phyloP scores from a whole-genome alignment of 2,888 invertebrate genomes.

The Athetis lepigone region DNA sequence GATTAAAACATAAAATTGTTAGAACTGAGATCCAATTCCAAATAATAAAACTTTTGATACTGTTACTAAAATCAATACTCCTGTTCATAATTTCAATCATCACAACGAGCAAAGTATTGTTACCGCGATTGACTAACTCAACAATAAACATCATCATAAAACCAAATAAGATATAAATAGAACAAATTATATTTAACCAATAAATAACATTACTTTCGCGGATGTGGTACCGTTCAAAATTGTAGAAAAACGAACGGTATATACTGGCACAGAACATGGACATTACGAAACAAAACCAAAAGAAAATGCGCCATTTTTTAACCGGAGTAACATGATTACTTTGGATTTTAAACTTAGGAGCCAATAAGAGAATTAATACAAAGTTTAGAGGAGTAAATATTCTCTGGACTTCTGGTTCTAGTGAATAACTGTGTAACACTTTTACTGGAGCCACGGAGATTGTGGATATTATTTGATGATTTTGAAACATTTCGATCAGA shows the following conservation, averaged over 20 bases:
- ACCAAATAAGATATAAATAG: background rate
- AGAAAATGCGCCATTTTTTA: background rate
- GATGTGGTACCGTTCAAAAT: background rate
- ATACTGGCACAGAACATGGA: background rate
- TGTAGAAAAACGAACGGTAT: background rate
- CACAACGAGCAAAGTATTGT: background rate
- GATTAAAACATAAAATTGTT: background rate
- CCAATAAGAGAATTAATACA: background rate
- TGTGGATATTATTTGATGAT: background rate
- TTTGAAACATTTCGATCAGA: slow-evolving; percentile 1
- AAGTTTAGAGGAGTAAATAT: slow-evolving; percentile 22
- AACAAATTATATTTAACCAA: background rate
- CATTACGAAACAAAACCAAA: background rate
- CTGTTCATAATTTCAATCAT: background rate
- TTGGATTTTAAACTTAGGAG: slow-evolving; percentile 19
- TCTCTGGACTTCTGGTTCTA: slow-evolving; percentile 18
- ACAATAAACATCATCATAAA: background rate
- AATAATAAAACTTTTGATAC: slow-evolving; percentile 7
- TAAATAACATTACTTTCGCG: background rate
- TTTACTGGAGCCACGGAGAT: background rate
- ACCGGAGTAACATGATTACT: slow-evolving; percentile 7
- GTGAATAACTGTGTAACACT: background rate
- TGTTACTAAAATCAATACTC: slow-evolving; percentile 5
- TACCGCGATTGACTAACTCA: background rate
- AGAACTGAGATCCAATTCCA: slow-evolving; percentile 31